phyloP scores from a whole-genome alignment of 1,140 invertebrate genomes.

The Hylyphantes graminicola region DNA sequence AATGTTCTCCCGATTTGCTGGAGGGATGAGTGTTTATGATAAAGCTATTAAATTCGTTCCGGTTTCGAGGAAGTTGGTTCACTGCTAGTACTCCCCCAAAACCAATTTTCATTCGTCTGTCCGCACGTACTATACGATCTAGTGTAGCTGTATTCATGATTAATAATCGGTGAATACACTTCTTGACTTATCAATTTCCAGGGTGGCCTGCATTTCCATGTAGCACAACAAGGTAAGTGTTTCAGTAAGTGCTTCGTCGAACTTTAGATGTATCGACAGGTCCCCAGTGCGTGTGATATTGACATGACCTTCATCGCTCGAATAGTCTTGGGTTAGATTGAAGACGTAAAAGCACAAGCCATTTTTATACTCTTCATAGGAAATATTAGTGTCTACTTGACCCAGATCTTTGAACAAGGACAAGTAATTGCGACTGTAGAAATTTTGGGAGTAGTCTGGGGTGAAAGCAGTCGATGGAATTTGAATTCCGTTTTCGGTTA shows the following conservation, averaged over 20 bases:
- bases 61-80: background rate
- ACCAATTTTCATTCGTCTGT: background rate
- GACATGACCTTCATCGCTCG: background rate
- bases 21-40: background rate
- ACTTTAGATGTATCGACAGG: conserved; percentile 11
- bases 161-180: conserved; percentile 18
- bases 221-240: conserved; percentile 5
- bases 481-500: background rate
- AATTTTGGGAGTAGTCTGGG: background rate
- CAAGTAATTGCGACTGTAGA: background rate
- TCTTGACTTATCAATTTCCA: conserved; percentile 7
- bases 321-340: conserved; percentile 5
- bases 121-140: background rate
- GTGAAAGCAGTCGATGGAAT: background rate
- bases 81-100: conserved; percentile 8
- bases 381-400: background rate
- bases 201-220: conserved; percentile 9
- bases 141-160: background rate
- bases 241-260: background rate
- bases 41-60: background rate
- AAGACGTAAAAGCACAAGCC: background rate
- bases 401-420: background rate
- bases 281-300: background rate
- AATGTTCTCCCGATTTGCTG: background rate
- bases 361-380: background rate